These are phyloP conservation scores for Cantharis rustica DNA, from an alignment of 2,888 invertebrate genomes.

Conservation along the genomic window DNA sequence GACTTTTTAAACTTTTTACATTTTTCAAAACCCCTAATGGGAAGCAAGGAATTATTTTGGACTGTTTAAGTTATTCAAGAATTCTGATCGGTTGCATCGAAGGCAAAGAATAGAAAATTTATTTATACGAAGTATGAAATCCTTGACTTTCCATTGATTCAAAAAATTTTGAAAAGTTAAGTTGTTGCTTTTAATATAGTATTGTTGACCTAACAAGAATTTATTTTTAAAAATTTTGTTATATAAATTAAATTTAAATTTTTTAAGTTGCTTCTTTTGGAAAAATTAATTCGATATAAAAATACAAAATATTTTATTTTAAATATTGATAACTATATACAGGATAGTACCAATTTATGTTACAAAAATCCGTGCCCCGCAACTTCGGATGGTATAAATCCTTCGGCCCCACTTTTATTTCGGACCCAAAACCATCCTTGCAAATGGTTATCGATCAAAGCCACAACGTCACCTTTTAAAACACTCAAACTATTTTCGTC, in stretches of 20 bases:
- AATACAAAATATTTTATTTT: conserved; percentile 4
- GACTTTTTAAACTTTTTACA: too few species aligned
- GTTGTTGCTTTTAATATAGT: too few species aligned
- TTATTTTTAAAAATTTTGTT: too few species aligned
- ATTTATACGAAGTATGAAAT: too few species aligned
- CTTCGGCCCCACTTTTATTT: conserved; percentile 71
- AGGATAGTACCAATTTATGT: conserved; percentile 33
- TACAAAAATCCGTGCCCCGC: conserved; percentile 80
- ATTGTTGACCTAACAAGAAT: too few species aligned
- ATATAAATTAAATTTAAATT: not conserved
- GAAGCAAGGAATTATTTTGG: too few species aligned
- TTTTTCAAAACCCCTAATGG: too few species aligned
- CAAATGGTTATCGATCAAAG: conserved; percentile 63
- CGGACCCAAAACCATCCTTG: conserved; percentile 78
- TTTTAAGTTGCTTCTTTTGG: not conserved
- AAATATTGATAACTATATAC: not conserved
- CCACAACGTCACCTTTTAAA: conserved; percentile 76
- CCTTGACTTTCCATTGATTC: too few species aligned
- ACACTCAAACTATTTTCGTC: conserved; percentile 67
- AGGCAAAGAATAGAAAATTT: too few species aligned
- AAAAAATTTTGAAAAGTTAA: too few species aligned
- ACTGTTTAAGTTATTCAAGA: too few species aligned
- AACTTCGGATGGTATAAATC: conserved; percentile 77
- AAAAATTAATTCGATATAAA: not conserved
- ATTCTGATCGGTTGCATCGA: too few species aligned